phyloP scores from a whole-genome alignment of 1,140 invertebrate species.

The Drosophila tropicalis region DNA sequence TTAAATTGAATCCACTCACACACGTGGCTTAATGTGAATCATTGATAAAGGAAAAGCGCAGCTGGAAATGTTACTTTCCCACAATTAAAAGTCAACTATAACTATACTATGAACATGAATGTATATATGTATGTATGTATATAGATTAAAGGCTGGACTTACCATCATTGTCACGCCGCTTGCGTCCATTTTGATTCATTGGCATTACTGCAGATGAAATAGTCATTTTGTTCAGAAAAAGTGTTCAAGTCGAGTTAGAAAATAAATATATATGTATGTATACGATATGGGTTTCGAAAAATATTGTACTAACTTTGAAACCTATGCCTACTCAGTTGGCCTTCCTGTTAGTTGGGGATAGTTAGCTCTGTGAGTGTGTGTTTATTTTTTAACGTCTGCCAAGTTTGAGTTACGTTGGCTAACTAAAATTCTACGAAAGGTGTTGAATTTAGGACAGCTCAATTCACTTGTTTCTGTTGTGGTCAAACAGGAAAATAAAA shows the following conservation, averaged over 20 bases:
- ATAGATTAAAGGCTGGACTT: constrained; percentile 1
- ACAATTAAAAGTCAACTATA: neutral
- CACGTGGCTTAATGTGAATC: constrained; percentile 28
- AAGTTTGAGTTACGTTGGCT: constrained; percentile 67
- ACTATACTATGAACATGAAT: neutral
- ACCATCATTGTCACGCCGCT: constrained; percentile 74
- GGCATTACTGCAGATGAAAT: constrained; percentile 72
- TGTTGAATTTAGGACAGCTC: constrained; percentile 75
- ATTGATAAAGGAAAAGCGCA: constrained; percentile 38
- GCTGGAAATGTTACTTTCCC: constrained; percentile 22
- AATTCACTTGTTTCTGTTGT: constrained; percentile 47
- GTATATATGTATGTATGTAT: constrained; percentile 1
- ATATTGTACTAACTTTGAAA: neutral
- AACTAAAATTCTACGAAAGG: constrained; percentile 62
- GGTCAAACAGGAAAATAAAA: constrained; percentile 36
- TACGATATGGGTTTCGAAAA: neutral
- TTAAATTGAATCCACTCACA: neutral
- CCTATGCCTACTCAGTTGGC: constrained; percentile 14
- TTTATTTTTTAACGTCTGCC: constrained; percentile 58
- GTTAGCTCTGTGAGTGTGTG: neutral
- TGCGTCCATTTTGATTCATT: constrained; percentile 77
- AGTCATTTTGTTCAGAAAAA: constrained; percentile 25
- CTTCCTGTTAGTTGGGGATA: no score
- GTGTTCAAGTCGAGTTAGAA: neutral
- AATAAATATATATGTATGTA: constrained; percentile 11